Percentiles rank a stretch among this genome's conserved stretches.
Evolutionary conservation across 1,140 invertebrate genomes (phyloP).

Genomic region (Chironomus tepperi): DNA sequence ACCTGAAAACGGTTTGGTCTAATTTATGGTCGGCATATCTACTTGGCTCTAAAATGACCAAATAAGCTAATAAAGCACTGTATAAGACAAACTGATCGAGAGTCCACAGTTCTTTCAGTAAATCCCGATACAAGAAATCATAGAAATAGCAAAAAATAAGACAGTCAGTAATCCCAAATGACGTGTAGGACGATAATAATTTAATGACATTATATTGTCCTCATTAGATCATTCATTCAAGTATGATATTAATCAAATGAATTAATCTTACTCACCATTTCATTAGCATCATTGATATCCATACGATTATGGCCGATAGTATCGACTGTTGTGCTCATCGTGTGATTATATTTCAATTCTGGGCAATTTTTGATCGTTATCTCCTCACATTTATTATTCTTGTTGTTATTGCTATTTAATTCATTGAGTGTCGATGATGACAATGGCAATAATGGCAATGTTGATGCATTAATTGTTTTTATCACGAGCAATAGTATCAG

Average conservation of each 20-base stretch:
- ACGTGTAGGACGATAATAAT: neutral
- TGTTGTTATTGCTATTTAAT: neutral
- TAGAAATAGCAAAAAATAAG: no score
- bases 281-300: conserved; percentile 21
- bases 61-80: no score
- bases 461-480: conserved; percentile 19
- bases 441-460: neutral
- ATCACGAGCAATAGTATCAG: conserved; percentile 19
- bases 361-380: conserved; percentile 14
- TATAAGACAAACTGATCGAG: no score
- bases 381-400: neutral
- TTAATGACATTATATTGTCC: neutral
- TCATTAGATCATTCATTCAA: neutral
- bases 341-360: conserved; percentile 10
- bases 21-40: no score
- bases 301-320: neutral
- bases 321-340: neutral
- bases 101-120: no score
- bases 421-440: neutral
- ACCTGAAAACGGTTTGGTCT: no score
- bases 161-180: neutral
- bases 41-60: no score
- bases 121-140: neutral
- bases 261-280: neutral
- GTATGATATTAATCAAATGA: neutral